phyloP scores from a whole-genome alignment of 2,888 invertebrate species.

The Automeris io region DNA sequence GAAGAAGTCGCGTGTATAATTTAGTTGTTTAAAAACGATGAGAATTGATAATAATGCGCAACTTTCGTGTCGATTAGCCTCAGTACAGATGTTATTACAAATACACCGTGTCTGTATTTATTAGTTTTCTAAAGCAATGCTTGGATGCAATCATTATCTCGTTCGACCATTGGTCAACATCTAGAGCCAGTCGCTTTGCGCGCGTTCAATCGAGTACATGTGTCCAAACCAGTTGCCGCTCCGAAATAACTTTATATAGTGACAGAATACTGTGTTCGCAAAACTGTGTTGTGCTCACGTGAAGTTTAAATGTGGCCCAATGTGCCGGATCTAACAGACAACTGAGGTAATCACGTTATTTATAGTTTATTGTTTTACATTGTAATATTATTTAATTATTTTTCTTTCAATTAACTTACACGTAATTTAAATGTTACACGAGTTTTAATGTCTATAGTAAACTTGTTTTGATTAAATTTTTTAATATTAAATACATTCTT shows the following conservation, averaged over 20 bases:
- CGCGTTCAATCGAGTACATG: constrained; percentile 35
- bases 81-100: constrained; percentile 26
- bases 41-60: constrained; percentile 12
- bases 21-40: no score
- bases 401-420: constrained; percentile 18
- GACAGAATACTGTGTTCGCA: constrained; percentile 26
- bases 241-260: constrained; percentile 27
- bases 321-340: constrained; percentile 34
- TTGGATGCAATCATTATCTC: constrained; percentile 41
- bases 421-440: constrained; percentile 8
- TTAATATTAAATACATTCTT: background rate
- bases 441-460: no score
- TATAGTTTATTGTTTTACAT: constrained; percentile 29
- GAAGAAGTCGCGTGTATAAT: no score
- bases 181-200: constrained; percentile 42
- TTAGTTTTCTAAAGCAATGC: constrained; percentile 66
- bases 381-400: constrained; percentile 28
- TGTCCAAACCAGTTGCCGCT: constrained; percentile 28
- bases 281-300: constrained; percentile 34
- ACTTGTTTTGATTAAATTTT: no score
- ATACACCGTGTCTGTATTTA: constrained; percentile 57
- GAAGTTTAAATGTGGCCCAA: constrained; percentile 20
- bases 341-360: constrained; percentile 41
- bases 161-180: constrained; percentile 26
- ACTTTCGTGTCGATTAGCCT: constrained; percentile 23